Evolutionary conservation across 2,888 invertebrate genomes (phyloP).

Genomic region (Seira ritae): DNA sequence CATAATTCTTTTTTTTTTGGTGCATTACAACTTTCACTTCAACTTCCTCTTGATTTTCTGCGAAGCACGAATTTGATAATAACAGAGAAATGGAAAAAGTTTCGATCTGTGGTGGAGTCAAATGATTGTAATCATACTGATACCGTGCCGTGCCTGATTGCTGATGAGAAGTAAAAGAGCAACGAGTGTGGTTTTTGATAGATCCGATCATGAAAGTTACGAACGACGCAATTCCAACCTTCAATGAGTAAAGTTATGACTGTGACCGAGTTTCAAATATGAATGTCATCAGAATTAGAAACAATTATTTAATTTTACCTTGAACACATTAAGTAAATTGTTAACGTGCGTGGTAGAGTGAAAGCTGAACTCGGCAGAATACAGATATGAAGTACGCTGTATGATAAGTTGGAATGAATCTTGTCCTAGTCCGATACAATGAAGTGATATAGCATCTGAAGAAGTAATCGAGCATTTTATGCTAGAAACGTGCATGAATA

Average conservation of each 20-base stretch:
- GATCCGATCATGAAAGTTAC: not conserved
- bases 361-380: too few relatives aligned
- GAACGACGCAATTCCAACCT: too few relatives aligned
- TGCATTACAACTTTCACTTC: not conserved
- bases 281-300: not conserved
- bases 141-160: not conserved
- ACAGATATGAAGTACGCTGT: too few relatives aligned
- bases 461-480: too few relatives aligned
- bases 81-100: conserved; percentile 1
- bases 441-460: too few relatives aligned
- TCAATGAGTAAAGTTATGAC: not conserved
- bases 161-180: not conserved
- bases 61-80: not conserved
- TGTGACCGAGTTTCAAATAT: not conserved
- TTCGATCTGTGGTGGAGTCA: not conserved
- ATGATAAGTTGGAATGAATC: too few relatives aligned
- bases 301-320: not conserved
- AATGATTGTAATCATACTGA: not conserved
- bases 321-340: not conserved
- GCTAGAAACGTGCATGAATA: too few relatives aligned
- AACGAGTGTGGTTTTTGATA: not conserved
- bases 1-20: conserved; percentile 27
- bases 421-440: too few relatives aligned
- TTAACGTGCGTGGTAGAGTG: too few relatives aligned
- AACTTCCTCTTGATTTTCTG: not conserved